These are phyloP conservation scores for Hylaea fasciaria DNA, from an alignment of 2,888 invertebrate species.

Conservation along the genomic window DNA sequence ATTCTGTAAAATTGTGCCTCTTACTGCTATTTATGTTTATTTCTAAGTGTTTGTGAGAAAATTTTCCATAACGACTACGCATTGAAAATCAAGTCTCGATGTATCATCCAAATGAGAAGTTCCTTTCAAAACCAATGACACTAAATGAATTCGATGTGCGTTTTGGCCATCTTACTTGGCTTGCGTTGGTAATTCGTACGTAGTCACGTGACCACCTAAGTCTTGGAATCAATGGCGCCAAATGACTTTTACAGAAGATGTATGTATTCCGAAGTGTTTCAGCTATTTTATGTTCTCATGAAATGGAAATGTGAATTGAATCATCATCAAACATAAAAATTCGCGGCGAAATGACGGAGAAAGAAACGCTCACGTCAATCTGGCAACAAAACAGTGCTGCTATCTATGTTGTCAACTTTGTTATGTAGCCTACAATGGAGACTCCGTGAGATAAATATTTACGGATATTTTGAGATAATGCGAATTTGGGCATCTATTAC, in stretches of 20 bases:
- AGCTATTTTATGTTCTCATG: constrained; percentile 46
- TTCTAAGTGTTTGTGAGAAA: constrained; percentile 71
- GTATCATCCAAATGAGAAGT: constrained; percentile 74
- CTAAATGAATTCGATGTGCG: constrained; percentile 83
- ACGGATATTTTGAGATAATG: constrained; percentile 80
- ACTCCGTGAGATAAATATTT: constrained; percentile 86
- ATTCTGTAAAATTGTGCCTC: constrained; percentile 74
- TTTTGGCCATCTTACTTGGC: constrained; percentile 85
- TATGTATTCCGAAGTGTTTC: constrained; percentile 69
- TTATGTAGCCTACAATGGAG: constrained; percentile 85
- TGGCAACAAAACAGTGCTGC: constrained; percentile 87
- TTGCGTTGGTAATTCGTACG: constrained; percentile 84
- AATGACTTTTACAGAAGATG: constrained; percentile 82
- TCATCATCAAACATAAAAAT: constrained; percentile 45
- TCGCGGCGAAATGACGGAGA: constrained; percentile 52
- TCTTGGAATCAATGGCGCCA: constrained; percentile 84
- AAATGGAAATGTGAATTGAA: constrained; percentile 45
- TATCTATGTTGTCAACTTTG: constrained; percentile 93
- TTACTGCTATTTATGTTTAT: constrained; percentile 68
- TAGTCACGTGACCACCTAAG: constrained; percentile 82
- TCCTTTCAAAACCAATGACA: constrained; percentile 81
- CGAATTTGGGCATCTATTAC: constrained; percentile 51
- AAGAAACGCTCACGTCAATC: constrained; percentile 80
- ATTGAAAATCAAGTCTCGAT: constrained; percentile 71
- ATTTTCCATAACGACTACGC: constrained; percentile 58